Evolutionary conservation across 2,888 invertebrate genomes (phyloP).

Genomic region (Ecliptopera silaceata): DNA sequence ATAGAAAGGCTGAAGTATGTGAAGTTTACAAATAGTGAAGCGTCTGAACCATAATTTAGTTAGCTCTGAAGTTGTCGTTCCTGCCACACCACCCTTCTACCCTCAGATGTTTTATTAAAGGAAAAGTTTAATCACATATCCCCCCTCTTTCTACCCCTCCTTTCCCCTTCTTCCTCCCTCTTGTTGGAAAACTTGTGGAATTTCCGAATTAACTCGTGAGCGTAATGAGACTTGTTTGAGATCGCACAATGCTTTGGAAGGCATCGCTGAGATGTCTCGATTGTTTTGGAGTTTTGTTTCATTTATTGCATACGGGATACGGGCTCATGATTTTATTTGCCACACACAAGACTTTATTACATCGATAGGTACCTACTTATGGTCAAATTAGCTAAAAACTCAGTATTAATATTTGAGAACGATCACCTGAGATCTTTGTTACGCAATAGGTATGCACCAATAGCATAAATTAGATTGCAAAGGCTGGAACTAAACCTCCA

Average conservation of each 20-base stretch:
- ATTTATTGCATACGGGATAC: slow-evolving; percentile 7
- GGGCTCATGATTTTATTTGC: background rate
- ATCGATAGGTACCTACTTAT: no score
- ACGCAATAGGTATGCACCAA: no score
- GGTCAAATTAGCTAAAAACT: no score
- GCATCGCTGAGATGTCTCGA: slow-evolving; percentile 23
- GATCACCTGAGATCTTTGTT: no score
- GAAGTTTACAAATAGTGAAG: no score
- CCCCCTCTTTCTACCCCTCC: slow-evolving; percentile 15
- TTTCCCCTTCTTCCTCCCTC: slow-evolving; percentile 5
- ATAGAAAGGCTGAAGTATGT: background rate
- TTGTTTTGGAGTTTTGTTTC: slow-evolving; percentile 21
- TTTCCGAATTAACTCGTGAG: slow-evolving; percentile 45
- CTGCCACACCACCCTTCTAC: slow-evolving; percentile 44
- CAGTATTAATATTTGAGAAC: no score
- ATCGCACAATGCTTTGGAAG: slow-evolving; percentile 24
- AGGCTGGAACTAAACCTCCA: no score
- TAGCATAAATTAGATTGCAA: no score
- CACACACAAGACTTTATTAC: background rate
- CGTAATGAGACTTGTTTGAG: slow-evolving; percentile 39
- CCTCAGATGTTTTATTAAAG: slow-evolving; percentile 45
- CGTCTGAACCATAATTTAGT: slow-evolving; percentile 50
- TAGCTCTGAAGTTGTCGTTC: slow-evolving; percentile 47
- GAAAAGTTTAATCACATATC: slow-evolving; percentile 48
- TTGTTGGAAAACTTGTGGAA: slow-evolving; percentile 38